Evolutionary conservation across 2,888 invertebrate species (phyloP), one percentile per base, ranked within the genome.

Genomic region (Synergus gifuensis): DNA sequence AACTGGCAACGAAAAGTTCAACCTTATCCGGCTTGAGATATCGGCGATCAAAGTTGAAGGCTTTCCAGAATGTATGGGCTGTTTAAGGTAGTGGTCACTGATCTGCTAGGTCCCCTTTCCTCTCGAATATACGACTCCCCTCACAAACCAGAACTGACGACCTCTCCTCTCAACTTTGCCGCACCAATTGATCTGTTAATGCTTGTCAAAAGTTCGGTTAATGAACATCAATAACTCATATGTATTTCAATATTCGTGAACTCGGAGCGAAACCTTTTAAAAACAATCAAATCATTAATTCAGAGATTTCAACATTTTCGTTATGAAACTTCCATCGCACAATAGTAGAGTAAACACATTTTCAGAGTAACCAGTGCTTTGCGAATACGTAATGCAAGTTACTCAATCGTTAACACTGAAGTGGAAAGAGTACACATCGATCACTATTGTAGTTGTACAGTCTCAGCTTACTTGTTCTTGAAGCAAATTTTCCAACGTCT

Each of bases 31-130:
- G 40, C 42, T 76, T 58, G 60, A 76, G 76, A 76, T 76, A 76
- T 76, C 40, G 76, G 9, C 16, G 76, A 62, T 76, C 76, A 76
- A 76, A 76, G 76, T 76, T 76, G 76, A 76, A 60, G 76, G 60
- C 60, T 76, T 69, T 49, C 22, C 46, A 67, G 49, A 73, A 73
- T 36, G 54, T 60, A 60, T 60, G 54, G 76, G 18, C 58, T 76
- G 12, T 36, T 76, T 58, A 76, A 76, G 76, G 76, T 76, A 42
- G 42, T 76, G 62, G 62, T 76, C 62, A 76, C 76, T 76, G 76
- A 76, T 76, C 60, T 62, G 42, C 18, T 11, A 18, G 60, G 5
- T 73, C 36, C 73, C 54, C 73, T 54, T 49, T 73, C 54, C 54
- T 36, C 54, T 69, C 36, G 9, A 69, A 49, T 28, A 49, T 28